A percentile compares a stretch with the other conserved stretches of the same genome.
Evolutionary conservation across 2,797 vertebrate species (phyloP).

Genomic region (Phalloptychus januarius): DNA sequence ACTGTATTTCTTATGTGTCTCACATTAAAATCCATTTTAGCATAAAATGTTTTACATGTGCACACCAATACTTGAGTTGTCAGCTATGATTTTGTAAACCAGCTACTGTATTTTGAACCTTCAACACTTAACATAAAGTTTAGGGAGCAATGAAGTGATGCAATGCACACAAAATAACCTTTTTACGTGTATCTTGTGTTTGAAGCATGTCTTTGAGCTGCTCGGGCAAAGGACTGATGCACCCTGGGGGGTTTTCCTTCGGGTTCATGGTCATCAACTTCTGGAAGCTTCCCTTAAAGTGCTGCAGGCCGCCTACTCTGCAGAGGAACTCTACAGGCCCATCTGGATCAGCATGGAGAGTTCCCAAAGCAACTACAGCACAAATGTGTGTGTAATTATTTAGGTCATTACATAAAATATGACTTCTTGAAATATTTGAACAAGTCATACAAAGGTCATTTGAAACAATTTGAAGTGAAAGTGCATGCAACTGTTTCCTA

Average conservation of each 20-base stretch:
- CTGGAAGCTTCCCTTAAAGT: neutral
- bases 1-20: neutral
- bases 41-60: neutral
- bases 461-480: neutral
- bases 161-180: neutral
- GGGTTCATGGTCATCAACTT: neutral
- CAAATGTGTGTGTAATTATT: neutral
- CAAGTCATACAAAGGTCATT: neutral
- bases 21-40: neutral
- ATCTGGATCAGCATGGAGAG: conserved; percentile 5
- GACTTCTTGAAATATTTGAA: neutral
- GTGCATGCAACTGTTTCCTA: neutral
- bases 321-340: conserved; percentile 2
- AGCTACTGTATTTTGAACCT: neutral
- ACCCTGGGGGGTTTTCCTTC: conserved; percentile 1
- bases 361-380: neutral
- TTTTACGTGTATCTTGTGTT: neutral
- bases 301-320: neutral
- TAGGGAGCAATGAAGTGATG: neutral
- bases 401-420: neutral
- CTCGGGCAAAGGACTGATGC: neutral
- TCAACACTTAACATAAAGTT: neutral
- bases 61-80: neutral
- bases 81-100: neutral
- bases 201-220: neutral